These are phyloP conservation scores for Acrocyrtus sp. DNA, from an alignment of 2,888 invertebrate genomes.

Conservation along the genomic window DNA sequence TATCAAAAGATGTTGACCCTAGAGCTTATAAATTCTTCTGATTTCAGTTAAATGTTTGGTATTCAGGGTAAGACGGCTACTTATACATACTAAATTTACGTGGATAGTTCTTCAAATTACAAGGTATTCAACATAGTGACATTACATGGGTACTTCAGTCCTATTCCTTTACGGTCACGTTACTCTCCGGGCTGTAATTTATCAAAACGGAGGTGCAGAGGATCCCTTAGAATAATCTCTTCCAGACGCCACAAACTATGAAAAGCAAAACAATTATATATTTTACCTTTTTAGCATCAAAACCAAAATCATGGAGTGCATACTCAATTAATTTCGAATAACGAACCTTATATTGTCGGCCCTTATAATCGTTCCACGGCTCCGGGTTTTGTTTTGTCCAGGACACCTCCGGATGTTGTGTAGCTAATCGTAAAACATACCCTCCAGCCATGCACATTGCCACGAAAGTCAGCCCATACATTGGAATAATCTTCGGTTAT, in stretches of 20 bases:
- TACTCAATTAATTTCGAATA: neutral
- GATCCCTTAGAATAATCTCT: slow-evolving; percentile 18
- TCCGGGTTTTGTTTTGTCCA: slow-evolving; percentile 18
- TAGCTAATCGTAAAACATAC: slow-evolving; percentile 20
- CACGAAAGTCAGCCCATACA: slow-evolving; percentile 4
- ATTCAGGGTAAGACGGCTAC: no score
- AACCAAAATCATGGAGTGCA: neutral
- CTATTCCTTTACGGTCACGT: no score
- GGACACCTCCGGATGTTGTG: slow-evolving; percentile 24
- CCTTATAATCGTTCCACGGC: slow-evolving; percentile 30
- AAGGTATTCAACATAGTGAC: no score
- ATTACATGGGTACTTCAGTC: no score
- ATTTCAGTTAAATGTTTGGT: no score
- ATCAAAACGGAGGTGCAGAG: slow-evolving; percentile 16
- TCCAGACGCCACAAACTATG: slow-evolving; percentile 17
- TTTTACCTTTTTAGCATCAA: neutral
- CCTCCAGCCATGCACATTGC: slow-evolving; percentile 10
- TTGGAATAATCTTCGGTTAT: slow-evolving; percentile 20
- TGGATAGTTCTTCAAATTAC: no score
- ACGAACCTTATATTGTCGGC: slow-evolving; percentile 26
- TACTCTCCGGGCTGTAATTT: no score
- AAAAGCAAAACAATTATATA: neutral
- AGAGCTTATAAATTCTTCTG: no score
- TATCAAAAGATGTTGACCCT: no score
- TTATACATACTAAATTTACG: no score